These are phyloP conservation scores for Brachionus sp. DNA, from an alignment of 1,140 invertebrate genomes.

Conservation along the genomic window DNA sequence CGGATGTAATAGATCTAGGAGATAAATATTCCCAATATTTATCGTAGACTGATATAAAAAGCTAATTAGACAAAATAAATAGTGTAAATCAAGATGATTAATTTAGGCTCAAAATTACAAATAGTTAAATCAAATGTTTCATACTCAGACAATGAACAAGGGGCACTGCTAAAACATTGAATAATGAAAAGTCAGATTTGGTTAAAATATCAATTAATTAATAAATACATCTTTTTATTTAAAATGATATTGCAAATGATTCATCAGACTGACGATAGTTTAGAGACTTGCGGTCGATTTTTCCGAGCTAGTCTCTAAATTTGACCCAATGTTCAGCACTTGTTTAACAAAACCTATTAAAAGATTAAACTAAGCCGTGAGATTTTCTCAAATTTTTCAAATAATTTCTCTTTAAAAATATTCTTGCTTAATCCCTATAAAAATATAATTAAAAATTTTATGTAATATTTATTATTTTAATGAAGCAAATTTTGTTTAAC, in stretches of 20 bases:
- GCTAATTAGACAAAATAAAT: neutral
- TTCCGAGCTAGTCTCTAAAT: neutral
- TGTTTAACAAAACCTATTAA: neutral
- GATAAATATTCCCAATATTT: neutral
- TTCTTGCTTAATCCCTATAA: neutral
- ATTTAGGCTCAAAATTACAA: slow-evolving; percentile 1
- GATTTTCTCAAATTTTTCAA: neutral
- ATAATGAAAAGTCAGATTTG: slow-evolving; percentile 31
- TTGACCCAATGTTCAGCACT: neutral
- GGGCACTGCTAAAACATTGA: neutral
- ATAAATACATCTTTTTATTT: neutral
- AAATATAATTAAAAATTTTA: slow-evolving; percentile 10
- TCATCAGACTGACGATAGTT: neutral
- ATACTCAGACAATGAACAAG: slow-evolving; percentile 35
- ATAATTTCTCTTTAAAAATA: neutral
- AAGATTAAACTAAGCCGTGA: neutral
- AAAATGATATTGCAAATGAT: slow-evolving; percentile 19
- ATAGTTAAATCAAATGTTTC: slow-evolving; percentile 39
- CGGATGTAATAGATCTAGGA: neutral
- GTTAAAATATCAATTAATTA: neutral
- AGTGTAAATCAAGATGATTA: neutral
- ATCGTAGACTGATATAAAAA: neutral
- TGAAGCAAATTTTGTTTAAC: neutral
- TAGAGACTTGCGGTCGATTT: neutral
- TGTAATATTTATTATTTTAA: neutral